phyloP scores from a whole-genome alignment of 2,797 vertebrate genomes.

The Menidia menidia region DNA sequence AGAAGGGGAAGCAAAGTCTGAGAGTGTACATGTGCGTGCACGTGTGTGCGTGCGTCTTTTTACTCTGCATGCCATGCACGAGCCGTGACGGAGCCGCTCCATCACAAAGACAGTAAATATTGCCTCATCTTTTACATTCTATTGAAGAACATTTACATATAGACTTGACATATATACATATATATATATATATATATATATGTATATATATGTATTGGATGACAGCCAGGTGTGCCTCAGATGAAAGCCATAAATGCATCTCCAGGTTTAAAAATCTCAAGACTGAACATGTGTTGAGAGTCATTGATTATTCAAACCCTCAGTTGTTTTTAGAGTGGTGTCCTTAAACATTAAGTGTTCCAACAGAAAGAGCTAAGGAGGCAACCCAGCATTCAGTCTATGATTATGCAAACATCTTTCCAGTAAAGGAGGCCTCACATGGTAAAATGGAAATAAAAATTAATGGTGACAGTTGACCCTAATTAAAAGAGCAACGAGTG shows the following conservation, averaged over 20 bases:
- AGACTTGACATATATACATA: not conserved
- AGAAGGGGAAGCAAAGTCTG: no score
- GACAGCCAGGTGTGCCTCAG: not conserved
- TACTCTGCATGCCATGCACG: no score
- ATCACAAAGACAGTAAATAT: no score
- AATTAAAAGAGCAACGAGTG: no score
- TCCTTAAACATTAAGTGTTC: not conserved
- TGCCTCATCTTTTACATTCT: slow-evolving; percentile 5
- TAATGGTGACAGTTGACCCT: not conserved
- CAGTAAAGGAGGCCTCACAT: not conserved
- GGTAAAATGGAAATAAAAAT: not conserved
- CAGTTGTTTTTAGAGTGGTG: not conserved
- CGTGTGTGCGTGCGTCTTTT: no score
- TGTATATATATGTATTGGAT: slow-evolving; percentile 2
- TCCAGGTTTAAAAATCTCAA: not conserved
- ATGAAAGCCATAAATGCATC: not conserved
- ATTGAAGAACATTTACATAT: slow-evolving; percentile 4
- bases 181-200: no score
- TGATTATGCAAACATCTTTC: not conserved
- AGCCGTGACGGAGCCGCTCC: no score
- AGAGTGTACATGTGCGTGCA: no score
- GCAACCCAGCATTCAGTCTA: not conserved
- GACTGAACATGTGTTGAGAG: not conserved
- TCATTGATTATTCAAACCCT: not conserved
- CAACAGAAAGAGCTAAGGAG: not conserved